Conservation (phyloP, 2,113 vertebrate species). For the Cavia aperea region DNA sequence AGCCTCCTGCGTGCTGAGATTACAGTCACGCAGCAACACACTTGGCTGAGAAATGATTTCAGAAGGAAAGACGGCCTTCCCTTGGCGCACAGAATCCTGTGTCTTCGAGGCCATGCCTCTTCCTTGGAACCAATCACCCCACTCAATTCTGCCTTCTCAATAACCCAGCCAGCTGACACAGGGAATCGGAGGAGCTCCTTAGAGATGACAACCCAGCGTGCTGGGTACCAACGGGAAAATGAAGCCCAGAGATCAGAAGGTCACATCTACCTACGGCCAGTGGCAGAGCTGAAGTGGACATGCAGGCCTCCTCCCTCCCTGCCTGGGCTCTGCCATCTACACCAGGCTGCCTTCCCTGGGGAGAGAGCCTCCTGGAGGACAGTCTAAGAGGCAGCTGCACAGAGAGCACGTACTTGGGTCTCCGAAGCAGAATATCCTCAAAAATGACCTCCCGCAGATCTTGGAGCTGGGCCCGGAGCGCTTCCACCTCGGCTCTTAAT, state of each 20-base stretch:
- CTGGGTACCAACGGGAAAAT: neutral
- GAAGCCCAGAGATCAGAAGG: neutral
- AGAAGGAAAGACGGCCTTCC: neutral
- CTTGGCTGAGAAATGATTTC: neutral
- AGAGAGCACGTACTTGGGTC: conserved; percentile 65
- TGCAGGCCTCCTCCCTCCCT: neutral
- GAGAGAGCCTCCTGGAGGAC: neutral
- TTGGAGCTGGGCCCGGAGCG: neutral
- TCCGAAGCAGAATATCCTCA: conserved; percentile 59
- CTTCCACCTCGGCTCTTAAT: conserved; percentile 34
- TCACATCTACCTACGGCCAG: neutral
- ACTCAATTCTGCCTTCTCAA: neutral
- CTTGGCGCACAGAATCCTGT: neutral
- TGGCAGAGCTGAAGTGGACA: neutral
- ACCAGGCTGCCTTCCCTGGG: neutral
- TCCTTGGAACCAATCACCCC: neutral
- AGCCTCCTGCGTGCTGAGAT: neutral
- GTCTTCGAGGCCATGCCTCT: neutral
- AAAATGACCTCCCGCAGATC: conserved; percentile 61
- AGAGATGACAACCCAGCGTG: neutral
- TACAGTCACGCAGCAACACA: neutral
- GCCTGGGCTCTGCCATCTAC: neutral
- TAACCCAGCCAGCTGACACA: neutral
- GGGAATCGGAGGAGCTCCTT: neutral
- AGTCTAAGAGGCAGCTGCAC: neutral